Percentiles rank a stretch among this genome's conserved stretches.
These are phyloP conservation scores for Tyrannus savana DNA, from an alignment of 2,113 vertebrate species.

Conservation along the genomic window DNA sequence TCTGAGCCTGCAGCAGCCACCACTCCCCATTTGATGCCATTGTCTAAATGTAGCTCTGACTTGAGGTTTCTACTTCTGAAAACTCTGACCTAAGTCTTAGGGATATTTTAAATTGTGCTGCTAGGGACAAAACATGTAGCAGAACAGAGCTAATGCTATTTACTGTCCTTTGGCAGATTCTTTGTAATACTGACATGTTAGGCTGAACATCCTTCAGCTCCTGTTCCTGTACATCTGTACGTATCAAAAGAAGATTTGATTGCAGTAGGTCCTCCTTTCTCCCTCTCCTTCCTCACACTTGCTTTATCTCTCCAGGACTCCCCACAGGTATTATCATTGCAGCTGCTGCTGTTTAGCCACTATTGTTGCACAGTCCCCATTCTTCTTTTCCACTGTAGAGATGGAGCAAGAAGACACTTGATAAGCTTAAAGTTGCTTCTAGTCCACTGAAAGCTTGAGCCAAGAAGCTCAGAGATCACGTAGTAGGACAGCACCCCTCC, in stretches of 20 bases:
- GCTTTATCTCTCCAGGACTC: neutral
- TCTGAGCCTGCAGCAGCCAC: neutral
- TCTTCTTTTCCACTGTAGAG: neutral
- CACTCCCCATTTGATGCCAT: neutral
- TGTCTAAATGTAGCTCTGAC: neutral
- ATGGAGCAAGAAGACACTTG: neutral
- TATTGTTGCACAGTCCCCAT: neutral
- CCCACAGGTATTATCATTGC: neutral
- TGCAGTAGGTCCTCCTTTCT: neutral
- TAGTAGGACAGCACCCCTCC: neutral
- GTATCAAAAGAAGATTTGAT: neutral
- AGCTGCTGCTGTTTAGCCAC: neutral
- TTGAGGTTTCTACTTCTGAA: neutral
- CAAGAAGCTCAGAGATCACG: accelerated
- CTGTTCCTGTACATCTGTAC: neutral
- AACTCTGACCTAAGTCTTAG: neutral
- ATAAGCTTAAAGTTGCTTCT: neutral
- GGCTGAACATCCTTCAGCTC: neutral
- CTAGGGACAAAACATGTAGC: neutral
- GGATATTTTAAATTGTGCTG: neutral
- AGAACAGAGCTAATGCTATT: neutral
- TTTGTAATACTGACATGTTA: neutral
- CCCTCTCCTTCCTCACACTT: neutral
- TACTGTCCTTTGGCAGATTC: neutral
- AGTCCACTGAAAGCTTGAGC: neutral